A percentile compares a stretch with the other conserved stretches of the same genome.
phyloP scores from a whole-genome alignment of 2,888 invertebrate genomes.

The Halictus ligatus region DNA sequence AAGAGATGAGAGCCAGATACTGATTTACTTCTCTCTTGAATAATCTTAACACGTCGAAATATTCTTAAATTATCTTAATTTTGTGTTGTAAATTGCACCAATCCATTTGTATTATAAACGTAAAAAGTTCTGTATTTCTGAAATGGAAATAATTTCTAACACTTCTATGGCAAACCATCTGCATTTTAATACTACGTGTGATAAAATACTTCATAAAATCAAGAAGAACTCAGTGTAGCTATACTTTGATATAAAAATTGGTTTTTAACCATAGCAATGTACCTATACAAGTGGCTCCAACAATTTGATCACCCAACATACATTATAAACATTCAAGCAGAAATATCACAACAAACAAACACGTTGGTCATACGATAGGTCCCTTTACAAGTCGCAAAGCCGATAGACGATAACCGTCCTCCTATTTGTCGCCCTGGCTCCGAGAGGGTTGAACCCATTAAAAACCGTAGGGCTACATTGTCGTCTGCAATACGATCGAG shows the following conservation, averaged over 20 bases:
- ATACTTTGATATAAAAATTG: neutral
- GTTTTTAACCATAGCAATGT: neutral
- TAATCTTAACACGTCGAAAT: neutral
- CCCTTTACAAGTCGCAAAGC: neutral
- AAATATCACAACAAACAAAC: too few relatives aligned
- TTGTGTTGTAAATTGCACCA: too few relatives aligned
- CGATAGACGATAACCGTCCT: neutral
- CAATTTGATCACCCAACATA: neutral
- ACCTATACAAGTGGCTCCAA: neutral
- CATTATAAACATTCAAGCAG: neutral
- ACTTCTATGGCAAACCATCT: too few relatives aligned
- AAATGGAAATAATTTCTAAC: too few relatives aligned
- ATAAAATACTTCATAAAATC: neutral
- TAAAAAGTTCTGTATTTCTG: too few relatives aligned
- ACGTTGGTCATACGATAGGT: too few relatives aligned
- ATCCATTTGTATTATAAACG: too few relatives aligned
- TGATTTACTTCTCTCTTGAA: neutral
- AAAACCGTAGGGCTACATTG: neutral
- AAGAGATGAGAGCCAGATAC: too few relatives aligned
- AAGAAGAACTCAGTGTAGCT: neutral
- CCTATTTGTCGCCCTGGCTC: neutral
- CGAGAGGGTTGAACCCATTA: neutral
- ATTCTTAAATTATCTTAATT: neutral
- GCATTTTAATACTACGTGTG: too few relatives aligned
- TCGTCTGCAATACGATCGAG: conserved; percentile 57